Evolutionary conservation across 2,113 vertebrate species (phyloP).

Genomic region (Capreolus pygargus): DNA sequence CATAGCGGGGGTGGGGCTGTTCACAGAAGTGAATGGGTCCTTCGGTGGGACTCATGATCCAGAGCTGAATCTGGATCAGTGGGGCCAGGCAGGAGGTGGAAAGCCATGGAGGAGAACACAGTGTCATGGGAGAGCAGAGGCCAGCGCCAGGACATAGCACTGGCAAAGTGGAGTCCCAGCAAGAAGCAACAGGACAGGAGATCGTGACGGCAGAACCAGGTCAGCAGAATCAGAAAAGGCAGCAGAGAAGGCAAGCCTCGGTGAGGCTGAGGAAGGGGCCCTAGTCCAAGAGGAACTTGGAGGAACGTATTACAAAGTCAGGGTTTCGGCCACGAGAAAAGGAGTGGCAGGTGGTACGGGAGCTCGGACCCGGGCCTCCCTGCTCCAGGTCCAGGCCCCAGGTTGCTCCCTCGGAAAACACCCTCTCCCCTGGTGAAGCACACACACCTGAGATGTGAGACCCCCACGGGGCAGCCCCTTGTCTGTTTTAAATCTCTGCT

Average conservation of each 20-base stretch:
- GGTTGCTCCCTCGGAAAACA: not conserved
- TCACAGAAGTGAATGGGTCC: not conserved
- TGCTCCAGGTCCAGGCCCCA: not conserved
- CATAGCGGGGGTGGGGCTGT: not conserved
- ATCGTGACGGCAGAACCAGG: not conserved
- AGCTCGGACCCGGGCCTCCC: not conserved
- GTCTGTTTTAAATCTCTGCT: not conserved
- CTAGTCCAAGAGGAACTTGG: not conserved
- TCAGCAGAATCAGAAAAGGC: not conserved
- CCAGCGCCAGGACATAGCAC: not conserved
- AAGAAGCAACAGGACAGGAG: not conserved
- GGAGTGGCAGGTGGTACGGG: not conserved
- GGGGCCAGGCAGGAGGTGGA: not conserved
- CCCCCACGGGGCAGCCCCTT: not conserved
- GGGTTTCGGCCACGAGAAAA: fast-evolving
- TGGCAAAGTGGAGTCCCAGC: not conserved
- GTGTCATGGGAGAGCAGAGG: not conserved
- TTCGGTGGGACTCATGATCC: not conserved
- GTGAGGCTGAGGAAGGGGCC: not conserved
- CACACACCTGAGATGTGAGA: not conserved
- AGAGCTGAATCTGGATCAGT: not conserved
- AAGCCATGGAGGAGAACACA: not conserved
- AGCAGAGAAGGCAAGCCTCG: not conserved
- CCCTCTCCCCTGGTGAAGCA: not conserved
- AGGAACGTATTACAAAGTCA: not conserved